Conservation (phyloP, 2,113 vertebrate genomes). For the Chlorodrepanis virens region DNA sequence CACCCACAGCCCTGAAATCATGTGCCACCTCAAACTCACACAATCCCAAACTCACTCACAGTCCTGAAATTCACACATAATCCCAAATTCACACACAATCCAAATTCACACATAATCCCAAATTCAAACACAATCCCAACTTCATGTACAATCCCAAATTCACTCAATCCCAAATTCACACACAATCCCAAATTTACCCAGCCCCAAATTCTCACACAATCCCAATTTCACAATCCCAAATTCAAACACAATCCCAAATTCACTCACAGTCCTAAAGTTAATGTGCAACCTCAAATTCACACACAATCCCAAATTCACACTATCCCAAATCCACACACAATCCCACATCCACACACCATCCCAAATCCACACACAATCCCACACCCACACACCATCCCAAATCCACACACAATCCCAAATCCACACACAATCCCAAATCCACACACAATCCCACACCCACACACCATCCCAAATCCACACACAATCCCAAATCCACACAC, state of each 20-base stretch:
- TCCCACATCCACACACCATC: neutral
- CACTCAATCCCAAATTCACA: too few relatives aligned
- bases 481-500: fast-evolving
- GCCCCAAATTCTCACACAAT: neutral
- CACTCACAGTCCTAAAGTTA: fast-evolving
- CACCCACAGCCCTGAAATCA: too few relatives aligned
- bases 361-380: too few relatives aligned
- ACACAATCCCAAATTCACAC: too few relatives aligned
- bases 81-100: neutral
- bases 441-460: neutral
- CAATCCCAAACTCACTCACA: neutral
- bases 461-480: neutral
- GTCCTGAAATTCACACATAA: too few relatives aligned
- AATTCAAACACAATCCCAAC: neutral
- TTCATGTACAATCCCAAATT: fast-evolving
- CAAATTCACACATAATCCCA: neutral
- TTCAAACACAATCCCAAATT: neutral
- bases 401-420: neutral
- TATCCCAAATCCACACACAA: fast-evolving
- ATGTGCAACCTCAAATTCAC: too few relatives aligned
- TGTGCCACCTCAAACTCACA: fast-evolving
- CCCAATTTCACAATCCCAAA: neutral
- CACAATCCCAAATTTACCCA: neutral
- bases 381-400: neutral
- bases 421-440: neutral